Base-by-base conservation (phyloP, 2,113 vertebrate species). In the Perca schrenkii region DNA sequence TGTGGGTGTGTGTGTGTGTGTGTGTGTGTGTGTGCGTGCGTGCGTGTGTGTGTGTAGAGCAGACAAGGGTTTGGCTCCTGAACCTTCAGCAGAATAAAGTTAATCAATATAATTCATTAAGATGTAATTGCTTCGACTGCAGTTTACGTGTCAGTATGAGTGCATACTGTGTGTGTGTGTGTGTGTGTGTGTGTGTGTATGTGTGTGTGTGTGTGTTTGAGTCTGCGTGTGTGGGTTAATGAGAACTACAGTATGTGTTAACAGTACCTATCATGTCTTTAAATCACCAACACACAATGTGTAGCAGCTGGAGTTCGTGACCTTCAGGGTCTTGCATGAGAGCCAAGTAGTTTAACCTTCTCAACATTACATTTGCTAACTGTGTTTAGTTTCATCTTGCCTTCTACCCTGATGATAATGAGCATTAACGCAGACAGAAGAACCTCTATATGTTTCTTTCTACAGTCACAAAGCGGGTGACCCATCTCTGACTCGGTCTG, bases 61-160 rank as follows among this genome's bases (percentile, higher is more conserved):
- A 50, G 50, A 80, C 50, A 40, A 47, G 40, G 21, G 16, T 53
- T 77, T 74, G 34, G 46, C 63, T 80, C 49, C 21, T 74, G 53
- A 70, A 80, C 73, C n/a, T 62, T 89, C 81, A 86, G 80, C 66
- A 79, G 60, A 69, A 67, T 53, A 25, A 67, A 75, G n/a, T 70
- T 60, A 82, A 89, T 89, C 86, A 80, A 86, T 84, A 57, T 43
- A 62, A 74, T 74, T 88, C 65, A 89, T 89, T 88, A 83, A 81
- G 74, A 73, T 58, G 81, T 74, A 61, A 80, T 52, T 79, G 31
- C 31, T 31, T 79, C 57, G 53, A 78, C 75, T 57, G 13, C 43
- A 83, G 54, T 82, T 78, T 69, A 47, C 60, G 65, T 78, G 49
- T 77, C 60, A 3, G 64, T 53, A 14, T 50, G 52, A 49, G 56